Evolutionary conservation across 2,797 vertebrate species (phyloP).

Genomic region (Notolepis coatsorum): DNA sequence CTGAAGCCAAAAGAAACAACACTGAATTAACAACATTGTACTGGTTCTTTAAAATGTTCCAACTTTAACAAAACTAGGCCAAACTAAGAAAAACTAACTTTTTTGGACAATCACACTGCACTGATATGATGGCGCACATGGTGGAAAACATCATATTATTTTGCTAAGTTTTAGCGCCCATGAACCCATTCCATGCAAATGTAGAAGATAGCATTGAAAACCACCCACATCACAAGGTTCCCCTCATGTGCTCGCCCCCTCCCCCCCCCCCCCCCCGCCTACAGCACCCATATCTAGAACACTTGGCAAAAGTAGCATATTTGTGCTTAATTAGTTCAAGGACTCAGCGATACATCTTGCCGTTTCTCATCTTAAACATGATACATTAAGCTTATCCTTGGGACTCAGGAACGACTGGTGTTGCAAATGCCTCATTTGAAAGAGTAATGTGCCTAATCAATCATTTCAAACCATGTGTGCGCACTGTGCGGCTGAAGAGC

Average conservation of each 20-base stretch:
- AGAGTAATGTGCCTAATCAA: conserved; percentile 41
- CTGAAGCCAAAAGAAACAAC: too few species aligned
- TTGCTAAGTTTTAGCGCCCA: background rate
- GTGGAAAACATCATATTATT: background rate
- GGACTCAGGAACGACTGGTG: conserved; percentile 1
- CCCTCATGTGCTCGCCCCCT: background rate
- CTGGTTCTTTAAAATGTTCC: background rate
- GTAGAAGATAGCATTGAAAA: background rate
- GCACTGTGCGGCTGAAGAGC: conserved; percentile 42
- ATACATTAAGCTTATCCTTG: conserved; percentile 1
- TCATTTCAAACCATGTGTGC: conserved; percentile 48
- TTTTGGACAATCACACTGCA: too few species aligned
- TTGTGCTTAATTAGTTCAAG: background rate
- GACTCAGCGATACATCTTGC: background rate
- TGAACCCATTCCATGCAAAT: background rate
- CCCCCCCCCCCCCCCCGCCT: too few species aligned
- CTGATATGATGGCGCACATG: too few species aligned
- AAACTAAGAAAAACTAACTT: background rate
- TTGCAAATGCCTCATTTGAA: conserved; percentile 21
- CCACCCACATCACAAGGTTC: background rate
- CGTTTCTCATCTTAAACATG: background rate
- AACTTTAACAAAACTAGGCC: background rate
- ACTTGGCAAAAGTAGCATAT: background rate
- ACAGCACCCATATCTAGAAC: background rate
- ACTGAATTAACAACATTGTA: background rate